phyloP scores from a whole-genome alignment of 30 jellyfish, hydroid and myxozoan genomes.

The Mastigias papua region DNA sequence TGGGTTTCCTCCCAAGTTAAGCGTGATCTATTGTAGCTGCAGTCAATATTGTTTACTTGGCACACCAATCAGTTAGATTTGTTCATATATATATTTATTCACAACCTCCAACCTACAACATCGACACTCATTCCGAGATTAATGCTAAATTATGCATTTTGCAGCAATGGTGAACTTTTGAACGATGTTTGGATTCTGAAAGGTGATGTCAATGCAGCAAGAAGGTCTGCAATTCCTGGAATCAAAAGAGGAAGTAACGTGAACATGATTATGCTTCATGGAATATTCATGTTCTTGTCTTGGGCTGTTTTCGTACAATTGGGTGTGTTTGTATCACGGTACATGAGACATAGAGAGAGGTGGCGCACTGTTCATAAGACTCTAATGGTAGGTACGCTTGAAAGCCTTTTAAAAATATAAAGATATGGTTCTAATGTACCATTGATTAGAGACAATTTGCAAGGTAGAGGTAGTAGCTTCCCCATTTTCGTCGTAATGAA shows the following conservation, averaged over 20 bases:
- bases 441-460: too few relatives aligned
- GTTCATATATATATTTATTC: not conserved
- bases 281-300: slow-evolving; percentile 64
- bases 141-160: not conserved
- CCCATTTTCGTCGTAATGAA: too few relatives aligned
- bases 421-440: too few relatives aligned
- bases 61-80: too few relatives aligned
- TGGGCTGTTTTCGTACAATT: slow-evolving; percentile 75
- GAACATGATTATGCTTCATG: slow-evolving; percentile 64
- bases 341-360: slow-evolving; percentile 50
- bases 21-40: too few relatives aligned
- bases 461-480: too few relatives aligned
- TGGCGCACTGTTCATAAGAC: slow-evolving; percentile 70
- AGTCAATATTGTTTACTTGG: too few relatives aligned
- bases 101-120: not conserved
- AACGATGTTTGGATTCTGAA: slow-evolving; percentile 63
- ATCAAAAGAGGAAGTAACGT: slow-evolving; percentile 21
- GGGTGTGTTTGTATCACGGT: slow-evolving; percentile 78
- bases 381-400: slow-evolving; percentile 39
- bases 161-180: slow-evolving; percentile 41
- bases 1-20: too few relatives aligned
- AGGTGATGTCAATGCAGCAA: slow-evolving; percentile 36
- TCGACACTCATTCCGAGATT: not conserved
- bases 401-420: too few relatives aligned
- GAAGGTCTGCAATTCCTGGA: slow-evolving; percentile 54